Evolutionary conservation across 2,888 invertebrate genomes (phyloP).

Genomic region (Spodoptera picta): DNA sequence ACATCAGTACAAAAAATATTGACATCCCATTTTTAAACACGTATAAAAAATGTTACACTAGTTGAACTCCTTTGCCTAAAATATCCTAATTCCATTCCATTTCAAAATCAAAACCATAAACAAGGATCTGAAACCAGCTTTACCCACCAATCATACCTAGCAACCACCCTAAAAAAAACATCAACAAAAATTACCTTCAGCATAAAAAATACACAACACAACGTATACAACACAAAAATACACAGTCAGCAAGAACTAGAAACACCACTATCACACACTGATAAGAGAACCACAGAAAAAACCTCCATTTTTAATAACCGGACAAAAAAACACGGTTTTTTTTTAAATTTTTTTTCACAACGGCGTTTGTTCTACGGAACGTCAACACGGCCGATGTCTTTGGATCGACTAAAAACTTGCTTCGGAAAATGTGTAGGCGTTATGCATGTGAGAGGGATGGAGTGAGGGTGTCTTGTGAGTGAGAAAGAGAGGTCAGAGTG

Average conservation of each 20-base stretch:
- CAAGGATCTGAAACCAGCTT: not conserved
- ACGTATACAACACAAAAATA: constrained; percentile 59
- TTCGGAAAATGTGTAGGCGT: constrained; percentile 83
- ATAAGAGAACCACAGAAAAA: constrained; percentile 60
- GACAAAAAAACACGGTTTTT: constrained; percentile 49
- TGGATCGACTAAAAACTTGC: constrained; percentile 84
- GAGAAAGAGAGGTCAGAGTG: constrained; percentile 64
- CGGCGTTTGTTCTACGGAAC: constrained; percentile 60
- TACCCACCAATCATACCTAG: not conserved
- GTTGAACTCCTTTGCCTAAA: too few species aligned
- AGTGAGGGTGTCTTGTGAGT: constrained; percentile 52
- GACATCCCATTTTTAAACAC: too few species aligned
- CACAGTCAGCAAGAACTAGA: constrained; percentile 55
- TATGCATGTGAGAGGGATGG: constrained; percentile 71
- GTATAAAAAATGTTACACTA: too few species aligned
- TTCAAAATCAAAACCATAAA: too few species aligned
- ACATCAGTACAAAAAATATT: too few species aligned
- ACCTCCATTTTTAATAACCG: constrained; percentile 40
- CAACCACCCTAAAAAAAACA: constrained; percentile 22
- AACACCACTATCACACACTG: constrained; percentile 60
- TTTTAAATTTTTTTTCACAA: constrained; percentile 50
- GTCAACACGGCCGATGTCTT: constrained; percentile 79
- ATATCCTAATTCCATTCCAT: too few species aligned
- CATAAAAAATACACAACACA: constrained; percentile 50
- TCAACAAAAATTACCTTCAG: constrained; percentile 58